phyloP scores from a whole-genome alignment of 2,113 vertebrate genomes.

The Labeo rohita region DNA sequence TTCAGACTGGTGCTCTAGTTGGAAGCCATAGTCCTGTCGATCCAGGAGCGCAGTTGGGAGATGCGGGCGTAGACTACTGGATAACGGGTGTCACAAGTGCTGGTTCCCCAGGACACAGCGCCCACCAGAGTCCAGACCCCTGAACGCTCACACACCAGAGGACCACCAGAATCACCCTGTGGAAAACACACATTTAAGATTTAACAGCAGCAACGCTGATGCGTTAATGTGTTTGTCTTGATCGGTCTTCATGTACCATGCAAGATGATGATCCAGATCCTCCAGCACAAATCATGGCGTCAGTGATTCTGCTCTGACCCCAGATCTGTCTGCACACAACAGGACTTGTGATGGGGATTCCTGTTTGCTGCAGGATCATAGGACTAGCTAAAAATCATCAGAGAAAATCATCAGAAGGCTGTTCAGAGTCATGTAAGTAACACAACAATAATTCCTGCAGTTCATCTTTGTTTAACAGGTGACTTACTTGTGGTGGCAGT shows the following conservation, averaged over 20 bases:
- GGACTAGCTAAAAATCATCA: not conserved
- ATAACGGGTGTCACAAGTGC: constrained; percentile 31
- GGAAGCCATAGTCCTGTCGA: constrained; percentile 57
- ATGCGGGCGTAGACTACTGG: constrained; percentile 66
- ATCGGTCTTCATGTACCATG: too few relatives aligned
- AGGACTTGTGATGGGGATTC: constrained; percentile 76
- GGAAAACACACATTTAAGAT: too few relatives aligned
- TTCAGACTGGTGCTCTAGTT: too few relatives aligned
- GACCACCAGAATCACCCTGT: too few relatives aligned
- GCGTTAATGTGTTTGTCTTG: not conserved
- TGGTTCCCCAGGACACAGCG: not conserved
- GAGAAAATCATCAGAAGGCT: not conserved
- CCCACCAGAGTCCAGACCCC: too few relatives aligned
- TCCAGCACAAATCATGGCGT: constrained; percentile 78
- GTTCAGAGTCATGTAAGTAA: too few relatives aligned
- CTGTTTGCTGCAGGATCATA: constrained; percentile 65
- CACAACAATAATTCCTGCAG: too few relatives aligned
- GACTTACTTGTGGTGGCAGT: constrained; percentile 29
- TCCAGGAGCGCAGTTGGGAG: constrained; percentile 64
- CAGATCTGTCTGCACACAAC: constrained; percentile 70
- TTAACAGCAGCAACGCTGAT: too few relatives aligned
- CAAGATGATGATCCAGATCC: constrained; percentile 56
- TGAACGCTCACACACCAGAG: too few relatives aligned
- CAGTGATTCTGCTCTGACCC: constrained; percentile 64
- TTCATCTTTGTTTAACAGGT: too few relatives aligned